Evolutionary conservation across 2,797 vertebrate species (phyloP).

Genomic region (Mormyrops boulengeri): DNA sequence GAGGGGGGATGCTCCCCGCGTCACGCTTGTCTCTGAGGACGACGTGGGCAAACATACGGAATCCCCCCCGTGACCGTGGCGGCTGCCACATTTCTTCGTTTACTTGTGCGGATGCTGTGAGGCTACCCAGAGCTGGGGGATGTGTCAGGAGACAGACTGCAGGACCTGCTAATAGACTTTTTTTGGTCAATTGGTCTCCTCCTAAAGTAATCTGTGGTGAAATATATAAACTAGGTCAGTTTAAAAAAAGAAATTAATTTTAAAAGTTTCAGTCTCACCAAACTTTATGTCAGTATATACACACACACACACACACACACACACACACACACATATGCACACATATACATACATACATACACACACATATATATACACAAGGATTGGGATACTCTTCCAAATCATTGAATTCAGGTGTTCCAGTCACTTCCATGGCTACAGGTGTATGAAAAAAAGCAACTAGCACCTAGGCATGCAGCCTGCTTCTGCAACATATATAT

Average conservation of each 20-base stretch:
- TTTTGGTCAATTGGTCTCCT: not conserved
- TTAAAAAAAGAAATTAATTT: not conserved
- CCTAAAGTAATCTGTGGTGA: not conserved
- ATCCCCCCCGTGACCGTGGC: not conserved
- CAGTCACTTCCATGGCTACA: not conserved
- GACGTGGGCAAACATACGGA: not conserved
- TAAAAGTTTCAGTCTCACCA: not conserved
- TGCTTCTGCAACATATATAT: too few species aligned
- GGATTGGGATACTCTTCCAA: not conserved
- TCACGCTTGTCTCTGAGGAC: not conserved
- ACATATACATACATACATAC: not conserved
- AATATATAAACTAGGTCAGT: constrained; percentile 7
- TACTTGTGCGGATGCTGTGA: constrained; percentile 5
- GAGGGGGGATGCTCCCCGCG: too few species aligned
- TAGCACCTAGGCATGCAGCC: too few species aligned
- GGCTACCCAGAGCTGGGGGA: not conserved
- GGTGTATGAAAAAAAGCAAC: too few species aligned
- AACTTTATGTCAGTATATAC: not conserved
- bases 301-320: not conserved
- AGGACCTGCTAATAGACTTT: constrained; percentile 1
- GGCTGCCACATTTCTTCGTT: not conserved
- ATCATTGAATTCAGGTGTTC: not conserved
- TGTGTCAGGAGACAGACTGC: constrained; percentile 4
- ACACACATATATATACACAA: too few species aligned
- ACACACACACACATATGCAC: too few species aligned